These are phyloP conservation scores for Hirundo rustica DNA, from an alignment of 2,797 vertebrate species.

Conservation along the genomic window DNA sequence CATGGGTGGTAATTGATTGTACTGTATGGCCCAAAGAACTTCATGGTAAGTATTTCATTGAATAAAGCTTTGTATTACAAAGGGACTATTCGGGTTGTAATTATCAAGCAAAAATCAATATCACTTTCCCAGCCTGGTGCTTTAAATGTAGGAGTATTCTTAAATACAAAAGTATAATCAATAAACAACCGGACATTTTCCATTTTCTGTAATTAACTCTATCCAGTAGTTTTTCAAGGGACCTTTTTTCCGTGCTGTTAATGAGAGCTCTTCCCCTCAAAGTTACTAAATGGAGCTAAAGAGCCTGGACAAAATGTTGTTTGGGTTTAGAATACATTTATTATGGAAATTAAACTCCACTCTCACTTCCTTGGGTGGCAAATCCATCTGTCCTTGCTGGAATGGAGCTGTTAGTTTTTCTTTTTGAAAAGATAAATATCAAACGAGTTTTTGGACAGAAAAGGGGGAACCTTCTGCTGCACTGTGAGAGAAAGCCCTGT, in stretches of 20 bases:
- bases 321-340: background rate
- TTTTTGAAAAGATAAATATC: background rate
- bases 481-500: background rate
- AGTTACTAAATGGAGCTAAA: background rate
- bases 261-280: background rate
- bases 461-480: background rate
- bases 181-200: constrained; percentile 48
- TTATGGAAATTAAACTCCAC: background rate
- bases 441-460: background rate
- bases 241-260: background rate
- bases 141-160: constrained; percentile 45
- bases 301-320: background rate
- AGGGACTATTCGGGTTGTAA: constrained; percentile 17
- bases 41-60: constrained; percentile 41
- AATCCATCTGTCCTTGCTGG: background rate
- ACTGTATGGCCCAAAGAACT: constrained; percentile 7
- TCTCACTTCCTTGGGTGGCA: background rate
- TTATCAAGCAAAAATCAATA: constrained; percentile 66
- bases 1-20: background rate
- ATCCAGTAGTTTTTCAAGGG: constrained; percentile 16
- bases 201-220: constrained; percentile 60
- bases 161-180: constrained; percentile 55
- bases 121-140: constrained; percentile 36
- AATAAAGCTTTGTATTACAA: constrained; percentile 45
- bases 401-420: background rate